phyloP scores from a whole-genome alignment of 2,113 vertebrate genomes.

The Picathartes gymnocephalus region DNA sequence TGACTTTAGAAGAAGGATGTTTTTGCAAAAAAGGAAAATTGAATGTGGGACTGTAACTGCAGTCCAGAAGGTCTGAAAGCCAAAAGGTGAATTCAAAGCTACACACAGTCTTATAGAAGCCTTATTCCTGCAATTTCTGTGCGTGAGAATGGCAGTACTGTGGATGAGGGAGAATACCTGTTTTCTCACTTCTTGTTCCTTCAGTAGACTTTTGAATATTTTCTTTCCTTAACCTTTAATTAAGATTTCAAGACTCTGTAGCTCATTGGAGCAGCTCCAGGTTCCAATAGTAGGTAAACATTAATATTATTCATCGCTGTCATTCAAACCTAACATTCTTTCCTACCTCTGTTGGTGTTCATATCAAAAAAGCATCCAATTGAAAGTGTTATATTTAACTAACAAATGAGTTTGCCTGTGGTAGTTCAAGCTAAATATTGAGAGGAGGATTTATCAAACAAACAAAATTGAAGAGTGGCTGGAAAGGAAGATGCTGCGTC shows the following conservation, averaged over 20 bases:
- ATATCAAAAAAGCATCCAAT: neutral
- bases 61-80: neutral
- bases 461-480: neutral
- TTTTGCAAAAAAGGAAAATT: neutral
- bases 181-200: neutral
- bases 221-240: conserved; percentile 31
- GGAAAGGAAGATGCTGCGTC: neutral
- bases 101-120: neutral
- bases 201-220: neutral
- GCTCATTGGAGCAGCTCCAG: neutral
- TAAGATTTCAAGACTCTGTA: neutral
- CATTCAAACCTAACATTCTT: neutral
- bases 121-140: neutral
- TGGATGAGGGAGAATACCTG: neutral
- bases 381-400: neutral
- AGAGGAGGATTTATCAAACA: neutral
- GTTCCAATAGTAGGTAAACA: neutral
- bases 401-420: neutral
- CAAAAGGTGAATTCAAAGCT: neutral
- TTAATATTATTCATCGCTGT: conserved; percentile 14
- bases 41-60: neutral
- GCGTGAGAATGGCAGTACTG: neutral
- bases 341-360: neutral
- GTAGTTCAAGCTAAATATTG: neutral
- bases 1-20: neutral